A percentile compares a stretch with the other conserved stretches of the same genome.
These are phyloP conservation scores for Drosophila monieri DNA, from an alignment of 2,888 invertebrate species.

Conservation along the genomic window DNA sequence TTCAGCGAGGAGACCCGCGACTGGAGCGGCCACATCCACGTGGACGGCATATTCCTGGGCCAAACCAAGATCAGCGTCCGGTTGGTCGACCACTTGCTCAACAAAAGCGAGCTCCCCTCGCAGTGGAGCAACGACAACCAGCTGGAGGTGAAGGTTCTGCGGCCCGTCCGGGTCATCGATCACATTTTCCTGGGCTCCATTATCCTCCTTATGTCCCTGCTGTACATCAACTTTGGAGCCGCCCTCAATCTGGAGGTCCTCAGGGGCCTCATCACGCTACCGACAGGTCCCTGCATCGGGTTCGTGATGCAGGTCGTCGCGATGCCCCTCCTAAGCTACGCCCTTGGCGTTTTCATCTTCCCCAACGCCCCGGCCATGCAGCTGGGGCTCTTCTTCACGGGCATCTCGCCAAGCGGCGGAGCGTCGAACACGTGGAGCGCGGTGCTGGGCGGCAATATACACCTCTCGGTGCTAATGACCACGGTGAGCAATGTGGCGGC, in stretches of 20 bases:
- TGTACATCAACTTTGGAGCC: slow-evolving; percentile 96
- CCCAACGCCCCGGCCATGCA: slow-evolving; percentile 89
- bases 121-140: slow-evolving; percentile 48
- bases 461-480: slow-evolving; percentile 97
- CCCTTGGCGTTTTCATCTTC: slow-evolving; percentile 89
- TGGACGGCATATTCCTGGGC: slow-evolving; percentile 80
- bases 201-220: slow-evolving; percentile 89
- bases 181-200: slow-evolving; percentile 90
- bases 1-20: slow-evolving; percentile 46
- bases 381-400: slow-evolving; percentile 94
- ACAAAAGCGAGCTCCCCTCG: slow-evolving; percentile 61
- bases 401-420: slow-evolving; percentile 96
- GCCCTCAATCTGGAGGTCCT: slow-evolving; percentile 88
- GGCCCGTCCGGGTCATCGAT: slow-evolving; percentile 88
- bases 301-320: slow-evolving; percentile 91
- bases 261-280: slow-evolving; percentile 84
- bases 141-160: slow-evolving; percentile 86
- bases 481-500: slow-evolving; percentile 94
- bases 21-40: slow-evolving; percentile 75
- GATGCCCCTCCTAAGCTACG: slow-evolving; percentile 94
- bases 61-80: slow-evolving; percentile 75
- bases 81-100: slow-evolving; percentile 42
- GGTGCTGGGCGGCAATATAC: slow-evolving; percentile 95
- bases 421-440: slow-evolving; percentile 98
- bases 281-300: slow-evolving; percentile 89